phyloP scores from a whole-genome alignment of 2,888 invertebrate species.

The Eupithecia subfuscata region DNA sequence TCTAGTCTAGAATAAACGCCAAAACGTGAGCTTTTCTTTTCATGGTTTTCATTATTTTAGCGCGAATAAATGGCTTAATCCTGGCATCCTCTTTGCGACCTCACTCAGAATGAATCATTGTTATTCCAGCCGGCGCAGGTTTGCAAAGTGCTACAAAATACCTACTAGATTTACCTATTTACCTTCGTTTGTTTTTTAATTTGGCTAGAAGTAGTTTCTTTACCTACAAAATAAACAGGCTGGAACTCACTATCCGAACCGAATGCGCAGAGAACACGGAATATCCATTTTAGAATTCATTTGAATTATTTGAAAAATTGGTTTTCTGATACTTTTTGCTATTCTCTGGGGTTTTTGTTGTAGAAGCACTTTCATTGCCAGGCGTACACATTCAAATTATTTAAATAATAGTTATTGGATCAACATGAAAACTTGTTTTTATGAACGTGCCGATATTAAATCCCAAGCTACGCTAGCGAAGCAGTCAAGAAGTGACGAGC shows the following conservation, averaged over 20 bases:
- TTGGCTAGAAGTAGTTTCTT: background rate
- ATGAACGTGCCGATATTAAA: background rate
- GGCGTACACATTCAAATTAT: background rate
- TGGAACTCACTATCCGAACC: background rate
- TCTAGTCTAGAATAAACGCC: conserved; percentile 9
- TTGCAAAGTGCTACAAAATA: background rate
- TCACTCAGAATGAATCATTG: background rate
- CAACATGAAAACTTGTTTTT: background rate
- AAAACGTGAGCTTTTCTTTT: conserved; percentile 8
- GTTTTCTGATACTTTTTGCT: background rate
- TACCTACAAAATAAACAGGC: background rate
- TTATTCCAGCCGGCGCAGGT: conserved; percentile 6
- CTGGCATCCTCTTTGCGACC: conserved; percentile 4
- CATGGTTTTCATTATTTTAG: conserved; percentile 12
- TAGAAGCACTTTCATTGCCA: background rate
- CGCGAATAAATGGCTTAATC: conserved; percentile 13
- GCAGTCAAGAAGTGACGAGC: background rate
- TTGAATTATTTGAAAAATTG: background rate
- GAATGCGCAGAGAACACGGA: background rate
- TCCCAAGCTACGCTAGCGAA: too few relatives aligned
- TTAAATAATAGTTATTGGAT: background rate
- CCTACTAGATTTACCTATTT: background rate
- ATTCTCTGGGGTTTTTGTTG: background rate
- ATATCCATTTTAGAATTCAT: background rate
- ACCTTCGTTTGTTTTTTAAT: background rate